phyloP scores from a whole-genome alignment of 1,140 invertebrate genomes.

The Eciton burchellii region DNA sequence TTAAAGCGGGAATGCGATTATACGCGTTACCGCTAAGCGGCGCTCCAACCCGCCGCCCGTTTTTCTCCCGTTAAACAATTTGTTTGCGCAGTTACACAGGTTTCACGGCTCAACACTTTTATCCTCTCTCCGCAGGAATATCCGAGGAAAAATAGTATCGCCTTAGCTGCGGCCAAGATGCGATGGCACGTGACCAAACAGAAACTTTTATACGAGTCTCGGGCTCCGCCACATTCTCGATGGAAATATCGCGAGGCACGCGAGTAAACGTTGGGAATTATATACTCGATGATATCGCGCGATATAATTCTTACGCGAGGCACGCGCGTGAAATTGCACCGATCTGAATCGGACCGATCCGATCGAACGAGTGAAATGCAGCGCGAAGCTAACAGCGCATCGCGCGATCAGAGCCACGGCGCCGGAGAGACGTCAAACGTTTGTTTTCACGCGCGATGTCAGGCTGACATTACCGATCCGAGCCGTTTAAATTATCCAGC shows the following conservation, averaged over 20 bases:
- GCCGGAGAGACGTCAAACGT: slow-evolving; percentile 22
- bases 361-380: no score
- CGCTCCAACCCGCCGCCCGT: neutral
- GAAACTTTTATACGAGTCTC: slow-evolving; percentile 59
- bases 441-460: slow-evolving; percentile 1
- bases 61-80: slow-evolving; percentile 21
- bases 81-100: slow-evolving; percentile 27
- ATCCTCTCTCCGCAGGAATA: slow-evolving; percentile 7
- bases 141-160: slow-evolving; percentile 52
- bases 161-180: slow-evolving; percentile 61
- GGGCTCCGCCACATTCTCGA: slow-evolving; percentile 21
- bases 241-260: slow-evolving; percentile 9
- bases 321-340: neutral
- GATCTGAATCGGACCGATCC: neutral
- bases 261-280: neutral
- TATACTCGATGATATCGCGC: neutral
- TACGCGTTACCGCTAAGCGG: neutral
- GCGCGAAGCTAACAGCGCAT: neutral
- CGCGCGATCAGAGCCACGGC: neutral
- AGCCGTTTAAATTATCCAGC: slow-evolving; percentile 3
- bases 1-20: neutral
- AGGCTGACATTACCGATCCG: neutral
- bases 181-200: slow-evolving; percentile 61
- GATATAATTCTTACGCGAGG: neutral
- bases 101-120: slow-evolving; percentile 20